Evolutionary conservation across 2,888 invertebrate genomes (phyloP).

Genomic region (Trissolcus japonicus): DNA sequence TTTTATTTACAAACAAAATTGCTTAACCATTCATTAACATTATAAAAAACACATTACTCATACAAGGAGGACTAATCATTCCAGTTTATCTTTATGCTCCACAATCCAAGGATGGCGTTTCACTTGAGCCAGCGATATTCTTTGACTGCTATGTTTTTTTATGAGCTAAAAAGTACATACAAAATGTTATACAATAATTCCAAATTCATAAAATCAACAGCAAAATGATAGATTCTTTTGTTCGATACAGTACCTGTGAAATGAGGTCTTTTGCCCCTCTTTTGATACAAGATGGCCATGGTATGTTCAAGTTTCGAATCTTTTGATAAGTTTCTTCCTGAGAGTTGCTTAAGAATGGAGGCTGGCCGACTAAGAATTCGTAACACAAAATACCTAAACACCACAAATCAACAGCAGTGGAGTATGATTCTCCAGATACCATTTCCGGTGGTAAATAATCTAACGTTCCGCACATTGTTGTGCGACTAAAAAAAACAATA

Average conservation of each 20-base stretch:
- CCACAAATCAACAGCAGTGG: constrained; percentile 95
- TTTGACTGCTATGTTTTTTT: constrained; percentile 56
- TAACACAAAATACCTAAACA: constrained; percentile 96
- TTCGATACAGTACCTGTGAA: constrained; percentile 77
- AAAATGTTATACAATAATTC: not conserved
- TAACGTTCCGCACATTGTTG: constrained; percentile 94
- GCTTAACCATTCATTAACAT: not conserved
- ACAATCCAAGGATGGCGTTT: constrained; percentile 62
- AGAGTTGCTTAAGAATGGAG: constrained; percentile 90
- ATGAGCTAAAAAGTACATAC: constrained; percentile 53
- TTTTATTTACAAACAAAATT: not conserved
- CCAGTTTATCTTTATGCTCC: constrained; percentile 55
- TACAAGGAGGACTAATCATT: not conserved
- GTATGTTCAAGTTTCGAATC: constrained; percentile 85
- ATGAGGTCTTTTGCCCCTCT: constrained; percentile 87
- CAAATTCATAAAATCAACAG: not conserved
- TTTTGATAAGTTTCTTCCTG: constrained; percentile 87
- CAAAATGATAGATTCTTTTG: not conserved
- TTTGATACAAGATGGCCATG: constrained; percentile 84
- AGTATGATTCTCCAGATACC: constrained; percentile 91
- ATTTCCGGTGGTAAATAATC: constrained; percentile 99
- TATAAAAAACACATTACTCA: not conserved
- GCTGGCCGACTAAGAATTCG: constrained; percentile 94
- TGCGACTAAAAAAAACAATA: constrained; percentile 78
- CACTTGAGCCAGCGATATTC: constrained; percentile 60